A percentile compares a stretch with the other conserved stretches of the same genome.
phyloP scores from a whole-genome alignment of 2,797 vertebrate species.

The Martes flavigula region DNA sequence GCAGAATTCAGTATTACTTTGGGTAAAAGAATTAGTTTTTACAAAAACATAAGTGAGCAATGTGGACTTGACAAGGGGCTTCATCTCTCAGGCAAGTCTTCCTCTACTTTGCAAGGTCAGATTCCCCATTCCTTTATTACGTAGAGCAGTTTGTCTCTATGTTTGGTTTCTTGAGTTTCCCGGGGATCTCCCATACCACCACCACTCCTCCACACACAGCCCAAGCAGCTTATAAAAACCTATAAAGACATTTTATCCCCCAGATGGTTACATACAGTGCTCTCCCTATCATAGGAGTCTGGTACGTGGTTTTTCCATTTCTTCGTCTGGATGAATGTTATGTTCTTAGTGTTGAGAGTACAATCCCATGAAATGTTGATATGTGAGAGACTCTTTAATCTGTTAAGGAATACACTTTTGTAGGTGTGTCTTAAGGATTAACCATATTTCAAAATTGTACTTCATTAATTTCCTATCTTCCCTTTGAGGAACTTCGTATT shows the following conservation, averaged over 20 bases:
- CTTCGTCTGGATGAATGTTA: background rate
- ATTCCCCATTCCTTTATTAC: background rate
- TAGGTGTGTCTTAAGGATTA: background rate
- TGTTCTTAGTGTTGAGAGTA: background rate
- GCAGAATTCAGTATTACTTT: background rate
- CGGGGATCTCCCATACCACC: background rate
- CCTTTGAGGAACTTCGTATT: conserved; percentile 1
- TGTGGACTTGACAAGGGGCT: background rate
- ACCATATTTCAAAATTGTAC: background rate
- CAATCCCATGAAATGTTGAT: background rate
- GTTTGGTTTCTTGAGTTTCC: background rate
- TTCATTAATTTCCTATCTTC: background rate
- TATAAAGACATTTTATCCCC: background rate
- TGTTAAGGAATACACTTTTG: background rate
- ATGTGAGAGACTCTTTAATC: background rate
- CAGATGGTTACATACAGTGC: background rate
- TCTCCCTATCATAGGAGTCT: background rate
- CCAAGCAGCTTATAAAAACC: background rate
- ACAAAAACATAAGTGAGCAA: background rate
- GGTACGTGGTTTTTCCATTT: conserved; percentile 10
- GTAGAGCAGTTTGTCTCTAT: background rate
- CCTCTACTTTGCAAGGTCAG: background rate
- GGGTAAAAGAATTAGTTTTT: conserved; percentile 18
- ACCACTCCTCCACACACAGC: background rate
- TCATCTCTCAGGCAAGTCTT: background rate